A percentile compares a stretch with the other conserved stretches of the same genome.
phyloP scores from a whole-genome alignment of 2,888 invertebrate genomes.

The Dolichomitus sp. region DNA sequence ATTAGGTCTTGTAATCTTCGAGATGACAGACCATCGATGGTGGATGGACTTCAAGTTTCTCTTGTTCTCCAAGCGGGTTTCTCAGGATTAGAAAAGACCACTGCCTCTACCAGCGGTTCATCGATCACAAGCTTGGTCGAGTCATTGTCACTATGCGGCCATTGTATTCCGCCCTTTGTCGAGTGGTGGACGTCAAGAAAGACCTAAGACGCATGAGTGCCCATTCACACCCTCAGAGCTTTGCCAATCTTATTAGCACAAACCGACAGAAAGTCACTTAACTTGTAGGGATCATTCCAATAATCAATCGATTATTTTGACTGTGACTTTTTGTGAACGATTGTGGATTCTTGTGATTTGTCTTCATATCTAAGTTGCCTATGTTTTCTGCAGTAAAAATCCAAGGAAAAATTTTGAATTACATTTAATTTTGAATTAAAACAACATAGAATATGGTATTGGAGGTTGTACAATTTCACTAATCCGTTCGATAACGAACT shows the following conservation, averaged over 20 bases:
- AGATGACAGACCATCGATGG: slow-evolving; percentile 25
- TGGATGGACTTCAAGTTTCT: slow-evolving; percentile 21
- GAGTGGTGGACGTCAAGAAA: slow-evolving; percentile 10
- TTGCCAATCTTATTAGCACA: slow-evolving; percentile 17
- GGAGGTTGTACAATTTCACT: too few relatives aligned
- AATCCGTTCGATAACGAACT: too few relatives aligned
- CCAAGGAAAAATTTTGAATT: too few relatives aligned
- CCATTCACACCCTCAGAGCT: slow-evolving; percentile 30
- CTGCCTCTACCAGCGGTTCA: slow-evolving; percentile 27
- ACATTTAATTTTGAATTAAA: too few relatives aligned
- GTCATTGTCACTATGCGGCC: slow-evolving; percentile 44
- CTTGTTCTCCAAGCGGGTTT: slow-evolving; percentile 10
- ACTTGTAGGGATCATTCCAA: background rate
- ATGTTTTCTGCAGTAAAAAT: too few relatives aligned
- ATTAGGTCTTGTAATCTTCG: background rate
- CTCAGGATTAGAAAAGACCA: slow-evolving; percentile 44
- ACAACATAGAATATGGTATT: too few relatives aligned
- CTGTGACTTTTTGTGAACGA: background rate
- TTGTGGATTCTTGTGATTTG: too few relatives aligned
- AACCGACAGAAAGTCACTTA: slow-evolving; percentile 13
- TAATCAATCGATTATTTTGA: background rate
- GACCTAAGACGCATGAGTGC: slow-evolving; percentile 6
- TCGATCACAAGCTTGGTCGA: slow-evolving; percentile 25
- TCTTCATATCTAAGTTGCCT: too few relatives aligned
- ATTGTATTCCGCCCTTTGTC: slow-evolving; percentile 52